phyloP scores from a whole-genome alignment of 1,140 invertebrate species.

The Caerostris darwini region DNA sequence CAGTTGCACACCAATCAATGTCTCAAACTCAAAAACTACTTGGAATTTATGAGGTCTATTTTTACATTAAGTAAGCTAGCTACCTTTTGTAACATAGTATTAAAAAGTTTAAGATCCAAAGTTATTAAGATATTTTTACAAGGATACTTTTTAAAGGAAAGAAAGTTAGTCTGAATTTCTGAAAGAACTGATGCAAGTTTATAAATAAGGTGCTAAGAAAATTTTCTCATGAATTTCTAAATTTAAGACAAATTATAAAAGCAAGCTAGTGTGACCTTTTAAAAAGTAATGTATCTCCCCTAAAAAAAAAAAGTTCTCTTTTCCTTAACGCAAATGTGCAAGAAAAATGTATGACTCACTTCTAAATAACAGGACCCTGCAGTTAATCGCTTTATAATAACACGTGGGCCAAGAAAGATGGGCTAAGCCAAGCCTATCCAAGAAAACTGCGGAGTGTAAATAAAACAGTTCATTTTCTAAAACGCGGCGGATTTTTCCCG shows the following conservation, averaged over 20 bases:
- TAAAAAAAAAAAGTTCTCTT: neutral
- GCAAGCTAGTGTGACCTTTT: neutral
- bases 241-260: neutral
- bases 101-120: neutral
- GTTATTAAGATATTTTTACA: neutral
- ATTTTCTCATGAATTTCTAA: neutral
- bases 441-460: neutral
- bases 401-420: neutral
- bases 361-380: neutral
- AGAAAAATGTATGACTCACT: neutral
- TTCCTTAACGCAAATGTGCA: neutral
- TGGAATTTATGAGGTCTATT: too few species aligned
- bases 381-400: slow-evolving; percentile 50
- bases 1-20: too few species aligned
- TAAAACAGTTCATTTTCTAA: slow-evolving; percentile 40
- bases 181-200: neutral
- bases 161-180: neutral
- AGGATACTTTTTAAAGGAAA: neutral
- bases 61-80: too few species aligned
- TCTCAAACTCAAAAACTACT: too few species aligned
- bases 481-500: neutral
- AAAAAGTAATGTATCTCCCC: neutral
- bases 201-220: neutral
- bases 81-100: neutral
- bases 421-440: neutral